These are phyloP conservation scores for Saguinus midas DNA, from an alignment of 2,113 vertebrate genomes.

Conservation along the genomic window DNA sequence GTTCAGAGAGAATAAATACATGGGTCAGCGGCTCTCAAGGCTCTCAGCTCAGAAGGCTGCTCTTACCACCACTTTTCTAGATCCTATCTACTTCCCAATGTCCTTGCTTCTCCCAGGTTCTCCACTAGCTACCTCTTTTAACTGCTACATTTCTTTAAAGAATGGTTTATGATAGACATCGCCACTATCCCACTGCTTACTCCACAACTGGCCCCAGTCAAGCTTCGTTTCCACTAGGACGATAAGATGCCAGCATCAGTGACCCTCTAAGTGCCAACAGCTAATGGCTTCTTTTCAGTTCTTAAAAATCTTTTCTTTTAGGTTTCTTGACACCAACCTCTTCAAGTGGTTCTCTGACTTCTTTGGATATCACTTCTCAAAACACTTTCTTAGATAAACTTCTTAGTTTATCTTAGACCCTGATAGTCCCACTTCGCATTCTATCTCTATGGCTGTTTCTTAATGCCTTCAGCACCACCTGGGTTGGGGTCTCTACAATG, in stretches of 20 bases:
- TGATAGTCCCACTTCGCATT: too few species aligned
- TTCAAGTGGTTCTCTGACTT: neutral
- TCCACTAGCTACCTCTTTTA: neutral
- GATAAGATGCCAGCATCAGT: neutral
- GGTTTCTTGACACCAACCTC: neutral
- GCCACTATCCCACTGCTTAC: neutral
- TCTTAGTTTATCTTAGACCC: neutral
- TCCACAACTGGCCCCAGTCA: accelerated
- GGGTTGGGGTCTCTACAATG: too few species aligned
- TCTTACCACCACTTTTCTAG: neutral
- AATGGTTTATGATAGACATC: neutral
- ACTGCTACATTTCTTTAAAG: neutral
- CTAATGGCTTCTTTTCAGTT: too few species aligned
- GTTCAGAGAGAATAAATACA: too few species aligned
- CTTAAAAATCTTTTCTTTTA: neutral
- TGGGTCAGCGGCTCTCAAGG: too few species aligned
- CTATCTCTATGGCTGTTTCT: too few species aligned
- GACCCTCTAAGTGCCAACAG: accelerated
- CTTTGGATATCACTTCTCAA: neutral
- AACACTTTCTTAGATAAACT: neutral
- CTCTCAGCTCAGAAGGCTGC: neutral
- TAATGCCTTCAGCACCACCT: too few species aligned
- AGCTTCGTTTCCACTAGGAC: neutral
- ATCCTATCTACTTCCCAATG: neutral
- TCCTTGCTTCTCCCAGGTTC: neutral